Conservation (phyloP, 2,797 vertebrate species). For the Parauchenoglanis punctatus region DNA sequence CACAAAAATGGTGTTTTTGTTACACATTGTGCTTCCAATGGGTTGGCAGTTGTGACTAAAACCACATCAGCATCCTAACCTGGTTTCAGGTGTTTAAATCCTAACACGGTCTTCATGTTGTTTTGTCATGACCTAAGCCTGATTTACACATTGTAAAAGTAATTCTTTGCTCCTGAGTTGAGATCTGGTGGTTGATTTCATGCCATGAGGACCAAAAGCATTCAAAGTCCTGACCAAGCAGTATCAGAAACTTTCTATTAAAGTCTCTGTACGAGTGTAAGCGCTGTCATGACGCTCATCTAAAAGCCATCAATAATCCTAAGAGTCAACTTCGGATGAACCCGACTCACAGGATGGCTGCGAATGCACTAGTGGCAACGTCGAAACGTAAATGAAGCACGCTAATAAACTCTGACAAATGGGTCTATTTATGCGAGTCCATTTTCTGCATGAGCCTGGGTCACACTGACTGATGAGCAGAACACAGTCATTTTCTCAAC, state of each 20-base stretch:
- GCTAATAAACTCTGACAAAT: neutral
- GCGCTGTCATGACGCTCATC: neutral
- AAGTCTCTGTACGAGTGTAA: neutral
- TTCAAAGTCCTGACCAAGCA: neutral
- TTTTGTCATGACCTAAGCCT: neutral
- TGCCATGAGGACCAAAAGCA: neutral
- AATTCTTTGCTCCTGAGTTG: neutral
- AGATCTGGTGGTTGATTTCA: neutral
- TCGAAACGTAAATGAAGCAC: neutral
- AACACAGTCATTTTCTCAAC: neutral
- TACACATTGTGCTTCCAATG: neutral
- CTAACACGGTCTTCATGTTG: neutral
- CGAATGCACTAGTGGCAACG: neutral
- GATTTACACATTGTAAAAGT: neutral
- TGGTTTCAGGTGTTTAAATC: neutral
- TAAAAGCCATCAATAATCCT: neutral
- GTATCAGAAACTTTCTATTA: neutral
- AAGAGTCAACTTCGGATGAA: neutral
- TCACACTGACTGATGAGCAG: neutral
- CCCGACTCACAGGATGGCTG: neutral
- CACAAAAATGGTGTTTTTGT: neutral
- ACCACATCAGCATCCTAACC: neutral
- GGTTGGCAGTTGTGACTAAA: neutral
- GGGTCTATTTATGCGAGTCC: neutral
- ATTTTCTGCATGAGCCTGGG: neutral